Evolutionary conservation across 1,140 invertebrate species (phyloP).

Genomic region (Galendromus occidentalis): DNA sequence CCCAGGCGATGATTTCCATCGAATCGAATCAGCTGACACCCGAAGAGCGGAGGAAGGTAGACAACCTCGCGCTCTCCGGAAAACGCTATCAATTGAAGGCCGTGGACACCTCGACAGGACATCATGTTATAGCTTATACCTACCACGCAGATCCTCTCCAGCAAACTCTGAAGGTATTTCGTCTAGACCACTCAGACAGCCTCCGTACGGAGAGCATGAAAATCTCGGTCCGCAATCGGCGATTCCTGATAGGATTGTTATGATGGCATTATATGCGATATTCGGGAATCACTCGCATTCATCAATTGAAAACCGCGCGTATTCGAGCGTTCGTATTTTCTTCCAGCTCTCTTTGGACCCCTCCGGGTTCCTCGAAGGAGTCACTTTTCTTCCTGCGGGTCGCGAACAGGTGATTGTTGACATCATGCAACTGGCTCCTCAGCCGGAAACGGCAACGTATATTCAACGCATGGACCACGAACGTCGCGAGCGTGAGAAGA

Average conservation of each 20-base stretch:
- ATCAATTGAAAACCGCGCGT: too few relatives aligned
- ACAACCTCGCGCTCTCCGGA: neutral
- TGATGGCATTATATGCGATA: too few relatives aligned
- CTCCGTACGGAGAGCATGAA: too few relatives aligned
- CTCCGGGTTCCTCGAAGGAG: neutral
- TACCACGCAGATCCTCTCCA: neutral
- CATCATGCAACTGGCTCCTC: neutral
- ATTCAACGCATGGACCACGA: constrained; percentile 77
- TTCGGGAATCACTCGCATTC: too few relatives aligned
- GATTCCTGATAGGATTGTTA: too few relatives aligned
- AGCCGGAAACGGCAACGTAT: constrained; percentile 69
- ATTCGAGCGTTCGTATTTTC: too few relatives aligned
- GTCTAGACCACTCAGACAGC: too few relatives aligned
- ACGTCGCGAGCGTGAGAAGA: constrained; percentile 64
- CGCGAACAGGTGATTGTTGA: neutral
- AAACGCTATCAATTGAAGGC: neutral
- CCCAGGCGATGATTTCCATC: too few relatives aligned
- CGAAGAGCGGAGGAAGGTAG: neutral
- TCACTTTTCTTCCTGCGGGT: neutral
- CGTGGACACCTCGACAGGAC: neutral
- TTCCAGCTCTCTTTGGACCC: neutral
- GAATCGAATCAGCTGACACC: neutral
- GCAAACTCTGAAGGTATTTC: neutral
- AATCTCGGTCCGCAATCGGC: too few relatives aligned
- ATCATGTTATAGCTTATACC: neutral